These are phyloP conservation scores for Microcebus tavaratra DNA, from an alignment of 2,113 vertebrate species.

Conservation along the genomic window DNA sequence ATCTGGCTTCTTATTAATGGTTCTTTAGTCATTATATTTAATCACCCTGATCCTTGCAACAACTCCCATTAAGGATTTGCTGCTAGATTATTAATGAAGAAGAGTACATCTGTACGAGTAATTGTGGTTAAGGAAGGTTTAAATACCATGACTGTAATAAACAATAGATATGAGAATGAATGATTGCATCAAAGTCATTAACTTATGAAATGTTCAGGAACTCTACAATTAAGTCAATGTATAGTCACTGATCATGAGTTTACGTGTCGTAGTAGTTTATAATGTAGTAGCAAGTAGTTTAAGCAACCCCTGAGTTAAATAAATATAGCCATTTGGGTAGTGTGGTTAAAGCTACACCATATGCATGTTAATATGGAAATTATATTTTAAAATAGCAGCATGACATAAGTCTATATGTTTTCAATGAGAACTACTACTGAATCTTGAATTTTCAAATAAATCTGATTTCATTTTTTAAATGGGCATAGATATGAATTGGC, in stretches of 20 bases:
- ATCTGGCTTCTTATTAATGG: slow-evolving; percentile 65
- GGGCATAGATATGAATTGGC: background rate
- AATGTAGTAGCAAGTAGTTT: background rate
- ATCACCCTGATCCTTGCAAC: slow-evolving; percentile 44
- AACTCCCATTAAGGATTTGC: slow-evolving; percentile 63
- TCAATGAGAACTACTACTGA: background rate
- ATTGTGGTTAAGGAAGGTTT: slow-evolving; percentile 58
- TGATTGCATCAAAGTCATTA: slow-evolving; percentile 44
- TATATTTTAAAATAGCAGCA: background rate
- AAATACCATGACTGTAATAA: slow-evolving; percentile 58
- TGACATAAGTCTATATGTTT: background rate
- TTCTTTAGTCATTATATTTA: slow-evolving; percentile 70
- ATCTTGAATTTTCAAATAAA: slow-evolving; percentile 16
- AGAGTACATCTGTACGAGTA: background rate
- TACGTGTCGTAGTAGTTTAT: background rate
- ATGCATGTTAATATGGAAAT: background rate
- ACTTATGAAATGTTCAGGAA: background rate
- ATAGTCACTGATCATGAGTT: background rate
- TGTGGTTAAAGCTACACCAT: background rate
- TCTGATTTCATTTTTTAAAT: slow-evolving; percentile 41
- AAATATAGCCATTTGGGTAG: background rate
- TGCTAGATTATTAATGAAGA: slow-evolving; percentile 63
- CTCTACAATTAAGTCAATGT: slow-evolving; percentile 9
- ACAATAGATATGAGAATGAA: slow-evolving; percentile 16
- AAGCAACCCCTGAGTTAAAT: background rate